These are phyloP conservation scores for Haplotaxodon microlepis DNA, from an alignment of 2,113 vertebrate species.

Conservation along the genomic window DNA sequence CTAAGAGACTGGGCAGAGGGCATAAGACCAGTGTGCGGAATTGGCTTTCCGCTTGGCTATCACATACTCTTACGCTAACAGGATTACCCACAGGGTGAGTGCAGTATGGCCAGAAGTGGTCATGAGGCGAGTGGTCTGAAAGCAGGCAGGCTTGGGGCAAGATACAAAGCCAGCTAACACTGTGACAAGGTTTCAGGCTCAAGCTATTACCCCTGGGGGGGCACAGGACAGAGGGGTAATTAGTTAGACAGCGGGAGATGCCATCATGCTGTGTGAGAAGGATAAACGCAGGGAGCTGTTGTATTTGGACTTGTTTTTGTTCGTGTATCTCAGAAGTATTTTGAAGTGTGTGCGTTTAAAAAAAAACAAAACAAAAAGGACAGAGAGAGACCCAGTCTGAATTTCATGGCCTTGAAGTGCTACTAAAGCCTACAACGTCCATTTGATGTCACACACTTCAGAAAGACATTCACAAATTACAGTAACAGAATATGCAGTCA, in stretches of 20 bases:
- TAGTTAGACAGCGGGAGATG: conserved; percentile 11
- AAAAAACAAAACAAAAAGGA: neutral
- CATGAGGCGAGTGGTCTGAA: neutral
- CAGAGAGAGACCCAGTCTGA: neutral
- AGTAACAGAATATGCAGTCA: neutral
- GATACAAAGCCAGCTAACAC: neutral
- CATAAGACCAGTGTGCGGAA: neutral
- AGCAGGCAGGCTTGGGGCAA: neutral
- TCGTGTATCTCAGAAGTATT: neutral
- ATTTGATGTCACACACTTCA: neutral
- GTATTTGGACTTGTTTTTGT: neutral
- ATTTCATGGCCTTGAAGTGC: neutral
- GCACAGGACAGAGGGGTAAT: neutral
- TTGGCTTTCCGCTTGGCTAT: conserved; percentile 29
- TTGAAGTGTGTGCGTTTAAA: neutral
- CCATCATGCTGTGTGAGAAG: conserved; percentile 13
- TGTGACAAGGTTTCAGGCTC: neutral
- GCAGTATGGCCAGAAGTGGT: conserved; percentile 13
- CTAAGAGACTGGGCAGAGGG: conserved; percentile 8
- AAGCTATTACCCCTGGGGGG: neutral
- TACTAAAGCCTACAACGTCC: neutral
- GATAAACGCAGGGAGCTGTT: neutral
- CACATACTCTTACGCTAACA: conserved; percentile 19
- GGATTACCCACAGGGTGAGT: conserved; percentile 40
- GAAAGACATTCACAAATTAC: neutral